These are phyloP conservation scores for Mesocentrotus franciscanus DNA, from an alignment of 53 echinoderm and acorn worm species.

Conservation along the genomic window DNA sequence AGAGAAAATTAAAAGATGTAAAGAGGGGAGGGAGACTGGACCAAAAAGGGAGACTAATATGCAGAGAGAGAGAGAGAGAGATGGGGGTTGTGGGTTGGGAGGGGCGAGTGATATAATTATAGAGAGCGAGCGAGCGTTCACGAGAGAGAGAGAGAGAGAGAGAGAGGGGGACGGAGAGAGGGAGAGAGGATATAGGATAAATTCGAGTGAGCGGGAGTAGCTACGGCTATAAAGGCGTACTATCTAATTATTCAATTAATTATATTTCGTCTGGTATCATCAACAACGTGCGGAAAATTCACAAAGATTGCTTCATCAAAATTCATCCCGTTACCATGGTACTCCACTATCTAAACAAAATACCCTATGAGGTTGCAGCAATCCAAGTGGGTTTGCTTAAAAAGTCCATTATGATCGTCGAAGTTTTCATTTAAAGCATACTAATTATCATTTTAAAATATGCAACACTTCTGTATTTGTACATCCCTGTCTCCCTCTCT, in stretches of 20 bases:
- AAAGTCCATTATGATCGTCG: too few species aligned
- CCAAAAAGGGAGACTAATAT: neutral
- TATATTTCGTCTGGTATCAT: conserved; percentile 19
- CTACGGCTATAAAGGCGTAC: neutral
- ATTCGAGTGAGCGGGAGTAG: neutral
- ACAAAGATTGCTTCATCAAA: neutral
- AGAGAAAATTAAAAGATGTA: neutral
- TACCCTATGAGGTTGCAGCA: neutral
- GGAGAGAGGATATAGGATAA: neutral
- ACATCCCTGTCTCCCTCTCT: neutral
- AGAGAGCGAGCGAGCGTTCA: neutral
- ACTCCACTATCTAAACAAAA: neutral
- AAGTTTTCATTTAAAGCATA: too few species aligned
- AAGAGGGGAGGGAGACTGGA: neutral
- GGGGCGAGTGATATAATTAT: neutral
- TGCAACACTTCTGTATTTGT: too few species aligned
- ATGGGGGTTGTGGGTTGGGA: neutral
- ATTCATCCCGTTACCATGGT: neutral
- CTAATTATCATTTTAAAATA: neutral
- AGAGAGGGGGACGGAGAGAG: neutral
- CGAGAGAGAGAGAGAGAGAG: neutral
- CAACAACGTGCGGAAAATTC: neutral
- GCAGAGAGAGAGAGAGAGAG: neutral
- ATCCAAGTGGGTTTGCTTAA: neutral
- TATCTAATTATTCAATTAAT: conserved; percentile 25